phyloP scores from a whole-genome alignment of 2,113 vertebrate species.

The Tringa solitaria region DNA sequence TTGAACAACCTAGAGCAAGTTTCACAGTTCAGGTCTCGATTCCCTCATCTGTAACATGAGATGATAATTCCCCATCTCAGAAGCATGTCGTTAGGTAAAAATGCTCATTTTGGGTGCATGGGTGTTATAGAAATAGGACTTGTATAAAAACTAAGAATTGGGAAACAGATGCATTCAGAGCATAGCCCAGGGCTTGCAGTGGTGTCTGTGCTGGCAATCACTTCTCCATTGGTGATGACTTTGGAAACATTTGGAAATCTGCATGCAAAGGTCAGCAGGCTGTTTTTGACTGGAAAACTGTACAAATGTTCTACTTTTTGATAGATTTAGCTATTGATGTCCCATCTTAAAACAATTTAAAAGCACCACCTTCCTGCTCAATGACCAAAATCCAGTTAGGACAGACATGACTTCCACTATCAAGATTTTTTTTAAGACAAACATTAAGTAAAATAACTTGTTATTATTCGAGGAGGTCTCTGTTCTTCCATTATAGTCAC shows the following conservation, averaged over 20 bases:
- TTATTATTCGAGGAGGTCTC: neutral
- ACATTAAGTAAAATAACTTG: neutral
- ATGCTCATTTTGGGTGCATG: neutral
- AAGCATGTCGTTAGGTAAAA: neutral
- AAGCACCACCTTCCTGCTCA: neutral
- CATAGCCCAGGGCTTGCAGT: neutral
- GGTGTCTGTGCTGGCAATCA: neutral
- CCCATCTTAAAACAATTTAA: neutral
- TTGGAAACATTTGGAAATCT: neutral
- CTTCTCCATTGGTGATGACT: neutral
- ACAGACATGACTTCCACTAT: neutral
- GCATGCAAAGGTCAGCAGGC: neutral
- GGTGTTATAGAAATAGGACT: fast-evolving
- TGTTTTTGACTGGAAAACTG: neutral
- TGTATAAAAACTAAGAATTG: neutral
- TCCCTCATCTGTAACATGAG: neutral
- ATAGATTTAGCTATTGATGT: neutral
- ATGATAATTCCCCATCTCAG: neutral
- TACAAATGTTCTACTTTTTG: neutral
- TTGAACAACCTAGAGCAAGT: neutral
- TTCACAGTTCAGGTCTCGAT: neutral
- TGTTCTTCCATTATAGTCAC: neutral
- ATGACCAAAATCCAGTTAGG: neutral
- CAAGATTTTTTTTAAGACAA: neutral
- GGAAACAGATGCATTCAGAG: neutral